Base-by-base conservation (phyloP, 2,797 vertebrate species). In the Rhinogobio ventralis region DNA sequence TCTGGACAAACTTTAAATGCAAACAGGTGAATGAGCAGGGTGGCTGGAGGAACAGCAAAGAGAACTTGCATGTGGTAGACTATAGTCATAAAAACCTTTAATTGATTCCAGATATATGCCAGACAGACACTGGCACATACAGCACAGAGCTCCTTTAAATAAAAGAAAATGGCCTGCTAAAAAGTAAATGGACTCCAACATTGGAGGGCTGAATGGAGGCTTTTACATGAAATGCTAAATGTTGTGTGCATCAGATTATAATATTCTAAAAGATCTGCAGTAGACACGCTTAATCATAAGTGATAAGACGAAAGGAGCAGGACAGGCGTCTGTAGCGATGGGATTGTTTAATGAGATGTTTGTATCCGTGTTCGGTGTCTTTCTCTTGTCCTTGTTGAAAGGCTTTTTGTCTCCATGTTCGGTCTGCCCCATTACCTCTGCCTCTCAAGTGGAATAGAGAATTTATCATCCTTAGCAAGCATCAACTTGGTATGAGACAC, bases 361-460 rank as follows among this genome's bases (percentile, higher is more conserved):
- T 79, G 67, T 80, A 53, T 82, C 57, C 57, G 2, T 75, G 42
- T 73, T 78, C 19, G 10, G 23, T 64, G 79, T 88, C 68, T 84
- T 88, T 79, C 78, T 64, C 81, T 42, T 85, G 79, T 86, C 85
- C 84, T 87, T 82, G 72, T 86, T 90, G 71, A 86, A 80, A 69
- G 73, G 81, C 75, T 81, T 85, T 84, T 84, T 81, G 64, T 85
- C 82, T 71, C 49, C 62, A 64, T 71, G 82, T 86, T 87, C 76
- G 86, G 80, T 77, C 81, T 85, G 90, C 92, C 89, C 92, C 93
- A 94, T 94, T 94, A 94, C 90, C 91, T 81, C 77, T 88, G 86
- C 92, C 89, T 89, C 91, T 92, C 89, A 92, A 46, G 89, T 92
- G 89, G 89, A 92, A 92, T 92, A 46, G 73, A 90, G 90, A 75